Evolutionary conservation across 2,797 vertebrate genomes (phyloP).

Genomic region (Enteromius thamalakanensis): DNA sequence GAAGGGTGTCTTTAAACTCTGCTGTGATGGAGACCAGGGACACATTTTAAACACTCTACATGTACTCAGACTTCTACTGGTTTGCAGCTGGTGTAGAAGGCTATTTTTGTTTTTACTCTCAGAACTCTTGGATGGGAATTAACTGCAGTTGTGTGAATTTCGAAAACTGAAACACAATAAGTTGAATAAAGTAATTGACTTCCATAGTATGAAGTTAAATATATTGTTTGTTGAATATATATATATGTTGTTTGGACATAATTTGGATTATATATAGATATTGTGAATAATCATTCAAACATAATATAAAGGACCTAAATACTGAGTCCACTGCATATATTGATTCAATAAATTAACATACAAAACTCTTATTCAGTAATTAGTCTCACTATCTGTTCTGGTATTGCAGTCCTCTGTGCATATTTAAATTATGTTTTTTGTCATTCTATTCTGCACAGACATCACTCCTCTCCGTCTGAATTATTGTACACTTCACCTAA

Average conservation of each 20-base stretch:
- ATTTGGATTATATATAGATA: not conserved
- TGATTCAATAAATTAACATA: not conserved
- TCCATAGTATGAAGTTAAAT: not conserved
- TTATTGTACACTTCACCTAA: not conserved
- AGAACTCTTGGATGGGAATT: not conserved
- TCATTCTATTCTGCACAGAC: not conserved
- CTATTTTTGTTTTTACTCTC: not conserved
- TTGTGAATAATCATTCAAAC: not conserved
- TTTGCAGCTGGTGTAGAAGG: not conserved
- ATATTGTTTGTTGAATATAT: not conserved
- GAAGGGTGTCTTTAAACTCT: constrained; percentile 36
- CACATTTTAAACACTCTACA: constrained; percentile 12
- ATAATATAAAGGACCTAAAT: not conserved
- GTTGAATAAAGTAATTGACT: not conserved
- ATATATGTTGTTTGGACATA: no score
- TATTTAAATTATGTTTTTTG: not conserved
- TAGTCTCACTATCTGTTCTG: not conserved
- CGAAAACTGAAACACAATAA: not conserved
- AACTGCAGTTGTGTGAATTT: not conserved
- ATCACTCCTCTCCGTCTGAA: not conserved
- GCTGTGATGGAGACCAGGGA: constrained; percentile 1
- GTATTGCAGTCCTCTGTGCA: not conserved
- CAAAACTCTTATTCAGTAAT: not conserved
- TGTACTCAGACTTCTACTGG: not conserved
- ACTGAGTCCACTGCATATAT: not conserved